phyloP scores from a whole-genome alignment of 2,888 invertebrate genomes.

The Drosophila colorata region DNA sequence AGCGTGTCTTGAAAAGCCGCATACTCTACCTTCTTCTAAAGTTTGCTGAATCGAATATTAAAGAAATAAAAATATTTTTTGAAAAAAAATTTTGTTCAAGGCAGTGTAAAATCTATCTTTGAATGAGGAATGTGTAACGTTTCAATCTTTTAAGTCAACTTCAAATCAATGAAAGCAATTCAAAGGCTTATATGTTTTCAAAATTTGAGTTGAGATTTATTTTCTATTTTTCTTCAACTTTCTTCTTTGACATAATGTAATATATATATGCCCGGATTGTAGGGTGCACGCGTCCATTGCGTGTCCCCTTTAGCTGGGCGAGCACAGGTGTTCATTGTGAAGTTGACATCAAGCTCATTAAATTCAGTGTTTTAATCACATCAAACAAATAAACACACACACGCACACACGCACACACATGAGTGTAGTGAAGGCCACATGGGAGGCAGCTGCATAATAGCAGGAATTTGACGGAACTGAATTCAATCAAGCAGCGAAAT shows the following conservation, averaged over 20 bases:
- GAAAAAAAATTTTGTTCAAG: not conserved
- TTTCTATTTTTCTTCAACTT: too few species aligned
- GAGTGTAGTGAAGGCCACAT: not conserved
- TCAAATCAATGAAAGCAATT: not conserved
- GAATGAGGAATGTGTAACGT: too few species aligned
- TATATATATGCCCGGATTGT: not conserved
- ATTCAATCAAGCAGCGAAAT: conserved; percentile 17
- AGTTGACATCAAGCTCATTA: conserved; percentile 29
- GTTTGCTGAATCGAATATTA: not conserved
- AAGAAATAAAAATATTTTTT: not conserved
- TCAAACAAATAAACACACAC: conserved; percentile 10
- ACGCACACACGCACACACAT: not conserved
- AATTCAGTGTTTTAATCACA: conserved; percentile 37
- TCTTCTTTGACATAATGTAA: too few species aligned
- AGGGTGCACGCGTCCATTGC: not conserved
- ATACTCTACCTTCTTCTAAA: not conserved
- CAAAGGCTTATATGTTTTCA: not conserved
- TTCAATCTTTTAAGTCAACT: too few species aligned
- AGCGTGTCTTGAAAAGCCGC: not conserved
- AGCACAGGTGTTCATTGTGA: not conserved
- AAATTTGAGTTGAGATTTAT: too few species aligned
- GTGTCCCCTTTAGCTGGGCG: not conserved
- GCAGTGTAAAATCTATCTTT: not conserved
- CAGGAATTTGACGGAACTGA: conserved; percentile 25
- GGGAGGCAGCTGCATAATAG: conserved; percentile 2